Evolutionary conservation across 2,113 vertebrate genomes (phyloP), one percentile per base, ranked within the genome.

Genomic region (Oreochromis spilurus): DNA sequence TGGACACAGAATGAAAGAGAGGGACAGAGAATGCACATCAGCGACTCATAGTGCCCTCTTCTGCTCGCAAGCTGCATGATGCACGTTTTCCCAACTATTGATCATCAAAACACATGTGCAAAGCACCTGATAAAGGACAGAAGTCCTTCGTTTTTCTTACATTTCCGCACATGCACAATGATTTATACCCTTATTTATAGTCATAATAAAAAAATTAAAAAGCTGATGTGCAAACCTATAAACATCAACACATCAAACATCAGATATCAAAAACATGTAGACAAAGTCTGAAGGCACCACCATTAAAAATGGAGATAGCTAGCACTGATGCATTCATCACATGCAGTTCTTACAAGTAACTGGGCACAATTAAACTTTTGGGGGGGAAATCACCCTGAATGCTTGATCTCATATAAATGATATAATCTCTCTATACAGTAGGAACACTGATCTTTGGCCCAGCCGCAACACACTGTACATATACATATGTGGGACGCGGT

Each of bases 21-120:
- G 75, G 50, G 60, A 40, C 48, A 78, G 84, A 88, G 26, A 82
- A 85, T 40, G 70, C 24, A 72, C 91, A 86, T 72, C 91, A 92
- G 94, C 89, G 62, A 96, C 89, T 93, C 93, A 96, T 87, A 96
- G 96, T 96, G 96, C 96, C 96, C 96, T 96, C 96, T 96, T 95
- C 96, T 96, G 96, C 94, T 95, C 82, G 24, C 65, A 84, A 54
- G 70, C 87, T 95, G 95, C 81, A 95, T 84, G 87, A 91, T 88
- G 19, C 82, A 81, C 17, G 40, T 72, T 86, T 77, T 78, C 78
- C 72, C 40, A 38, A 11, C 43, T 81, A 84, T 65, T 91, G 81
- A 91, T 87, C 36, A 81, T 84, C 79, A 81, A 75, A 87, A 89
- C 52, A 82, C 26, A 83, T 77, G 55, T 78, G 54, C 43, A 70